Evolutionary conservation across 1,140 invertebrate species (phyloP), one percentile per base, ranked within the genome.

Genomic region (Trachymyrmex septentrionalis): DNA sequence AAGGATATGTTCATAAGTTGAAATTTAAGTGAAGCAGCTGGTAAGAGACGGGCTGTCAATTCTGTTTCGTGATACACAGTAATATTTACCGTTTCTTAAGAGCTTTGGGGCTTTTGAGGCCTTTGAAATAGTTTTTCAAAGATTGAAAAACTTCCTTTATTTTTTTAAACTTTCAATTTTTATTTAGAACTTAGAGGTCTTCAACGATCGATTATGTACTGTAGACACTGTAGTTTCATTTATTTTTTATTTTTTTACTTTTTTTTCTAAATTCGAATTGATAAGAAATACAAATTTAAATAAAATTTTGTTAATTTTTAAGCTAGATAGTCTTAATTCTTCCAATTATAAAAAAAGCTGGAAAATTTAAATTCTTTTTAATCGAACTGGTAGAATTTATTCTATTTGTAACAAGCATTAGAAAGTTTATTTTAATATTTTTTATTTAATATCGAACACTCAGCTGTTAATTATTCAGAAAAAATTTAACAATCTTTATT

Each of bases 91-190:
- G 0, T 48, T 73, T 75, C 38, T 14, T 34, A 4, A 75, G 14
- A 73, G 4, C 34, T 19, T 44, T 9, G 4, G 7, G 5, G 16
- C 19, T 73, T 27, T 6, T 12, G 14, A 63, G 4, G 14, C 14
- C 59, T 84, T 84, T 0, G 16, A 61, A 7, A 77, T 57, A 81
- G 21, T 4, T 21, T 71, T 71, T 81, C 3, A 30, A 71, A 24
- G 61, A 24, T 50, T 50, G 16, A 14, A 48, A 84, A 44, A 84
- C 44, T 73, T 63, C 5, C 10, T 67, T 3, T 3, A 82, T 48
- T 82, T 72, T 71, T 38, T 57, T 4, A 30, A 27, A 21, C 21
- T 82, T 59, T 82, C 12, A 72, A 59, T 27, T 16, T 67, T 44
- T 48, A 16, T n/a, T 73, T n/a, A 82, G 14, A 24, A 21, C 24